Evolutionary conservation across 2,797 vertebrate species (phyloP), one percentile per base, ranked within the genome.

Genomic region (Sitta carolinensis): DNA sequence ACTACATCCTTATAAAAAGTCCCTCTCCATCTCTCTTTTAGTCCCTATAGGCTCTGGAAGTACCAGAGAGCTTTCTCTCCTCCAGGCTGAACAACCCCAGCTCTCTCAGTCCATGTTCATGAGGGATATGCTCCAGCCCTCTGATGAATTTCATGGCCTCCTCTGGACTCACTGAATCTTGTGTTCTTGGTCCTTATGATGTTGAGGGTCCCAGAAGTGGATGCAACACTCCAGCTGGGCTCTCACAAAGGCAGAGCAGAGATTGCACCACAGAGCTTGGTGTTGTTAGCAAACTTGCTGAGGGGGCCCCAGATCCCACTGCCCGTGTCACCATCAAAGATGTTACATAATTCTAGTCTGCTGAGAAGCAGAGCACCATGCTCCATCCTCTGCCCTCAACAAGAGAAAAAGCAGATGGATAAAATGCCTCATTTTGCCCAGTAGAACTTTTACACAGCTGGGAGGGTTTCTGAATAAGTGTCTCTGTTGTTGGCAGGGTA

Each of bases 101-200:
- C 38, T 45, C 36, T 21, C 72, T 52, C 51, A 70, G 25, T 4
- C 45, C 58, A n/a, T 17, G 29, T 3, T 45, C 15, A 10, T 11
- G 20, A 6, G 15, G 47, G n/a, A 52, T 0, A 1, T 70, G n/a
- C 38, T 47, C 45, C 58, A 77, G 22, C 40, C 7, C 40, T n/a
- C 27, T 43, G 45, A 30, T 19, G 14, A 26, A 19, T 23, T 48
- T 22, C 23, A 15, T 26, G 30, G 16, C 16, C 19, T 64, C 19
- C 51, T 70, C 57, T 54, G 47, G 16, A 43, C 40, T 54, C 20
- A 11, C 40, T 43, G 19, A 50, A 54, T 29, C 30, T 36, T 15
- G 27, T 47, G 2, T 10, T 19, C 57, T 50, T n/a, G 0, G 0
- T 52, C 38, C 29, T 45, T 34, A n/a, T 64, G 9, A 10, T 26